A percentile compares a stretch with the other conserved stretches of the same genome.
phyloP scores from a whole-genome alignment of 1,140 invertebrate species.

The Elysia chlorotica region DNA sequence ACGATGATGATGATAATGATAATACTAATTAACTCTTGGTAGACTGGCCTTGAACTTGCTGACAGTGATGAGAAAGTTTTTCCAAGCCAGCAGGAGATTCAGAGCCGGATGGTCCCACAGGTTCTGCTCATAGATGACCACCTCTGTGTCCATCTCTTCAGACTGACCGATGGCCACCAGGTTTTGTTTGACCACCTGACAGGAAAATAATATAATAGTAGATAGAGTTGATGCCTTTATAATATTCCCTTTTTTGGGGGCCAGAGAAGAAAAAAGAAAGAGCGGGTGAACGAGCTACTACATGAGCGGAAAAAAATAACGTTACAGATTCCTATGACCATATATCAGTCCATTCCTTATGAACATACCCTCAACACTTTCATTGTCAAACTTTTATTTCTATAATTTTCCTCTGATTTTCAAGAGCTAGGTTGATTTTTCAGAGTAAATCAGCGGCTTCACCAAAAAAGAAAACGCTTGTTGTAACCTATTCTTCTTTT shows the following conservation, averaged over 20 bases:
- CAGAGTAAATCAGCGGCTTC: no score
- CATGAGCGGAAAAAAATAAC: neutral
- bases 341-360: neutral
- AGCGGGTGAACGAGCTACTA: neutral
- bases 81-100: conserved; percentile 47
- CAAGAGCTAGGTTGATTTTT: no score
- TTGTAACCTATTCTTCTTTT: no score
- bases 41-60: conserved; percentile 34
- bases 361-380: neutral
- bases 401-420: no score
- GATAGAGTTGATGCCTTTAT: neutral
- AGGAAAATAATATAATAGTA: neutral
- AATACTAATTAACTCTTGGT: neutral
- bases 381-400: no score
- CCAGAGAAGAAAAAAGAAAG: neutral
- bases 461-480: no score
- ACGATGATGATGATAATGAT: no score
- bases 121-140: conserved; percentile 10
- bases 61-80: conserved; percentile 43
- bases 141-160: conserved; percentile 12
- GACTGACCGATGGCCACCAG: conserved; percentile 11
- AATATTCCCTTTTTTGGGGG: no score
- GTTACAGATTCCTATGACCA: neutral
- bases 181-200: conserved; percentile 1
- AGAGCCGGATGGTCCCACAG: conserved; percentile 20